Percentiles rank a stretch among this genome's conserved stretches.
phyloP scores from a whole-genome alignment of 1,140 invertebrate genomes.

The Diorhabda carinulata region DNA sequence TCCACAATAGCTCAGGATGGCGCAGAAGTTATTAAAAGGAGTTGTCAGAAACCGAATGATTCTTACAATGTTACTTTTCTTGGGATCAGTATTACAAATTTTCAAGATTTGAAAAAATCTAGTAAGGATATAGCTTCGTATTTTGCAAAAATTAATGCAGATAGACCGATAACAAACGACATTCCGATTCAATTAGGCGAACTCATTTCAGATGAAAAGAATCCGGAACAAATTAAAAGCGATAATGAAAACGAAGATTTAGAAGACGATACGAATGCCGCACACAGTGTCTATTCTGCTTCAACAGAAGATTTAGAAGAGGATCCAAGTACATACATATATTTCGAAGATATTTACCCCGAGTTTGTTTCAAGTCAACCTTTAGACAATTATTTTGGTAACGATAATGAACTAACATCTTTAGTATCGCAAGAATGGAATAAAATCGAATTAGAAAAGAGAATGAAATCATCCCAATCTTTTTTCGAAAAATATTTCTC shows the following conservation, averaged over 20 bases:
- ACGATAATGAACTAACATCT: neutral
- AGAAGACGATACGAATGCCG: constrained; percentile 26
- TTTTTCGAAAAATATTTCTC: constrained; percentile 52
- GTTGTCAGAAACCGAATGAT: constrained; percentile 47
- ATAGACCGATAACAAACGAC: neutral
- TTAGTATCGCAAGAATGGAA: neutral
- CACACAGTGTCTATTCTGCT: constrained; percentile 23
- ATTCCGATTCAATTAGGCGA: neutral
- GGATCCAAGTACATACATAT: constrained; percentile 23
- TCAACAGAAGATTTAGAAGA: constrained; percentile 29
- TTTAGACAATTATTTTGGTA: neutral
- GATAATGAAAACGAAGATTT: constrained; percentile 18
- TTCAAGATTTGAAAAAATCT: constrained; percentile 59
- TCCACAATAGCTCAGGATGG: constrained; percentile 58
- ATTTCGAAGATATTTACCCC: constrained; percentile 31
- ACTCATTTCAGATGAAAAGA: no score
- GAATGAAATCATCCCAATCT: constrained; percentile 29
- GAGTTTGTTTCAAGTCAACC: constrained; percentile 23
- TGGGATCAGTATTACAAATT: constrained; percentile 75
- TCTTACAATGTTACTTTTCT: constrained; percentile 58
- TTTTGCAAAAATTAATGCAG: constrained; percentile 47
- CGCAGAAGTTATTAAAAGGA: constrained; percentile 58
- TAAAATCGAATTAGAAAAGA: neutral
- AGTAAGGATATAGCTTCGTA: constrained; percentile 55
- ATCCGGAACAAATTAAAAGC: neutral